A percentile compares a stretch with the other conserved stretches of the same genome.
Evolutionary conservation across 2,888 invertebrate genomes (phyloP).

Genomic region (Hydropsyche betteni): DNA sequence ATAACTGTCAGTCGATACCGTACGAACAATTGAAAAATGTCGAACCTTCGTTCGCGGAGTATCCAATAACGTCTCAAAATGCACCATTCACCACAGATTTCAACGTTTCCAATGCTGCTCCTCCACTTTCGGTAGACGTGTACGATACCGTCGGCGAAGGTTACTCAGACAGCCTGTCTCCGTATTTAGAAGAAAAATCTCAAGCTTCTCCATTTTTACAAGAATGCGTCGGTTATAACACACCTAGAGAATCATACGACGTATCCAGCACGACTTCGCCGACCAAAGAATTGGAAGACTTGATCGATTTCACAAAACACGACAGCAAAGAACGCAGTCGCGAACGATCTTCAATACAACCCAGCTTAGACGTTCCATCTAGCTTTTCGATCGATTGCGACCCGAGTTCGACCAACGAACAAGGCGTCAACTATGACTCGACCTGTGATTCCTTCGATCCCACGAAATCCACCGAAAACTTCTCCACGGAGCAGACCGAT

Average conservation of each 20-base stretch:
- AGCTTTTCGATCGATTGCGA: slow-evolving; percentile 50
- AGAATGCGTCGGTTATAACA: slow-evolving; percentile 52
- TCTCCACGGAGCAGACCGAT: slow-evolving; percentile 28
- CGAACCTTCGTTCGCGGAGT: slow-evolving; percentile 61
- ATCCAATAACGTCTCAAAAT: slow-evolving; percentile 58
- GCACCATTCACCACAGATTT: slow-evolving; percentile 57
- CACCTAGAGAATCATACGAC: slow-evolving; percentile 56
- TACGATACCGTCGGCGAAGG: slow-evolving; percentile 49
- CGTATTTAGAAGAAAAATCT: slow-evolving; percentile 48
- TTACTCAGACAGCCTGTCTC: slow-evolving; percentile 48
- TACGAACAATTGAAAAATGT: slow-evolving; percentile 59
- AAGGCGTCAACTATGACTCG: slow-evolving; percentile 47
- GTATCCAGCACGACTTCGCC: slow-evolving; percentile 43
- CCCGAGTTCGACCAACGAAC: slow-evolving; percentile 45
- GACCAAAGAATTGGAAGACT: slow-evolving; percentile 45
- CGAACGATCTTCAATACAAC: slow-evolving; percentile 39
- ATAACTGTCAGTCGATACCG: slow-evolving; percentile 57
- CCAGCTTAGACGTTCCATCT: slow-evolving; percentile 47
- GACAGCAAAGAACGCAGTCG: slow-evolving; percentile 33
- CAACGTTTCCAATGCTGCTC: slow-evolving; percentile 52
- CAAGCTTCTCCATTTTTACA: slow-evolving; percentile 49
- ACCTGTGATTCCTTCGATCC: slow-evolving; percentile 44
- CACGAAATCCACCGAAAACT: slow-evolving; percentile 10
- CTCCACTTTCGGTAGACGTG: slow-evolving; percentile 44
- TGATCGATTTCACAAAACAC: slow-evolving; percentile 47